These are phyloP conservation scores for Drosophila niveifrons DNA, from an alignment of 2,888 invertebrate species.

Conservation along the genomic window DNA sequence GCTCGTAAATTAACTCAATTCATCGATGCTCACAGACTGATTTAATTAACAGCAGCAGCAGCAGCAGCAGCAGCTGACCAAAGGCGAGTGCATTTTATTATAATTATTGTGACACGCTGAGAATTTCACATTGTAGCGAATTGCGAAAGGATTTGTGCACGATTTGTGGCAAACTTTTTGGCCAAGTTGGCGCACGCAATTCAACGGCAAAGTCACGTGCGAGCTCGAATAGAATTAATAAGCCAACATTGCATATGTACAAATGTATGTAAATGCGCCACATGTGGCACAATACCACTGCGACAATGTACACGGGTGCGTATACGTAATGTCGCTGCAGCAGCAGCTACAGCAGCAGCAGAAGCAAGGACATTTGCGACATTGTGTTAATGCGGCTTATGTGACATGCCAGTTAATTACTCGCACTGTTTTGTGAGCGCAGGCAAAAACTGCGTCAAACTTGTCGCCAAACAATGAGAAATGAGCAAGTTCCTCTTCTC, in stretches of 20 bases:
- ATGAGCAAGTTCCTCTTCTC: conserved; percentile 21
- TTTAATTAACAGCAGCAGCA: conserved; percentile 56
- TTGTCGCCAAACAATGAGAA: conserved; percentile 54
- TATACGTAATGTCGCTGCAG: conserved; percentile 67
- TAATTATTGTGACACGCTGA: conserved; percentile 7
- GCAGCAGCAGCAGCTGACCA: conserved; percentile 5
- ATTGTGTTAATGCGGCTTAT: conserved; percentile 82
- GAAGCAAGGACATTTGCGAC: conserved; percentile 67
- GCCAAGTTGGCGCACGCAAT: conserved; percentile 17
- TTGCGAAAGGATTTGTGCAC: conserved; percentile 22
- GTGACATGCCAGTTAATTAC: conserved; percentile 81
- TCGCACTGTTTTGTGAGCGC: conserved; percentile 56
- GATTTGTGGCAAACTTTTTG: conserved; percentile 25
- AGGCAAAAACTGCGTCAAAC: conserved; percentile 60
- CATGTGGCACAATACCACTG: conserved; percentile 58
- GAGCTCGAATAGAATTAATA: conserved; percentile 48
- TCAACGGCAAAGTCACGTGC: conserved; percentile 41
- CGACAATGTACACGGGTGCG: conserved; percentile 31
- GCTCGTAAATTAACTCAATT: conserved; percentile 69
- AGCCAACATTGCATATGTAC: conserved; percentile 46
- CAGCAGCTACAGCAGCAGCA: not conserved
- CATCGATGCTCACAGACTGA: conserved; percentile 44
- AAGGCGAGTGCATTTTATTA: conserved; percentile 23
- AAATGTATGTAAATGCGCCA: conserved; percentile 59
- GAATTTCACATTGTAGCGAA: too few relatives aligned